Base-by-base conservation (phyloP, 2,797 vertebrate genomes). In the Crenichthys baileyi region DNA sequence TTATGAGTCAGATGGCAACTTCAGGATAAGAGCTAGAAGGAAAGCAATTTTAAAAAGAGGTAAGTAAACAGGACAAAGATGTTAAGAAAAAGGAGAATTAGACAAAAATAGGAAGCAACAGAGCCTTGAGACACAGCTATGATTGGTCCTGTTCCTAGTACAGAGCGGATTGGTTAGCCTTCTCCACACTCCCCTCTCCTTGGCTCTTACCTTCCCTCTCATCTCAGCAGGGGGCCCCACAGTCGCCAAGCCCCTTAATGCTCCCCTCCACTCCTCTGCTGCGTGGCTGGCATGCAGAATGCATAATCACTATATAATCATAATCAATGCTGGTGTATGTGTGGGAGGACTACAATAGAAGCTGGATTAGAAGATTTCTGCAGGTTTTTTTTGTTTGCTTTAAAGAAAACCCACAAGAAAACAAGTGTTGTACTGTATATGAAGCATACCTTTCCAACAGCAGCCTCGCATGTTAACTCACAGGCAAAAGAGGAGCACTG, bases 161-260 rank as follows among this genome's bases (percentile, higher is more conserved):
- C 78, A 71, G 80, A 85, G 93, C 93, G 90, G 95, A 95, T 95
- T 97, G 94, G 94, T 92, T 93, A 74, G 88, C 93, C 95, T 94
- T 95, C 95, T 93, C 96, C 95, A 95, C 89, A 94, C 96, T 96
- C 96, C 94, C 95, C 95, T 97, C 96, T 97, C 95, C 95, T 95
- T 96, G 96, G 97, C 96, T 97, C 97, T 97, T 96, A 97, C 97
- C 96, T 97, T 95, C 95, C 95, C 95, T 95, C 96, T 96, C 91
- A 93, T 93, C 94, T 93, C 93, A 96, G 97, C 96, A 95, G 95
- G 97, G 97, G 96, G 97, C 97, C 95, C 95, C 95, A 93, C 96
- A 96, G 96, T 96, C 97, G 96, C 96, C 97, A 96, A 94, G 90
- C 91, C 96, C 97, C 96, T 97, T 97, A 96, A 97, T 97, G 96